These are phyloP conservation scores for Tricholaema leucomelas DNA, from an alignment of 2,113 vertebrate species.

Conservation along the genomic window DNA sequence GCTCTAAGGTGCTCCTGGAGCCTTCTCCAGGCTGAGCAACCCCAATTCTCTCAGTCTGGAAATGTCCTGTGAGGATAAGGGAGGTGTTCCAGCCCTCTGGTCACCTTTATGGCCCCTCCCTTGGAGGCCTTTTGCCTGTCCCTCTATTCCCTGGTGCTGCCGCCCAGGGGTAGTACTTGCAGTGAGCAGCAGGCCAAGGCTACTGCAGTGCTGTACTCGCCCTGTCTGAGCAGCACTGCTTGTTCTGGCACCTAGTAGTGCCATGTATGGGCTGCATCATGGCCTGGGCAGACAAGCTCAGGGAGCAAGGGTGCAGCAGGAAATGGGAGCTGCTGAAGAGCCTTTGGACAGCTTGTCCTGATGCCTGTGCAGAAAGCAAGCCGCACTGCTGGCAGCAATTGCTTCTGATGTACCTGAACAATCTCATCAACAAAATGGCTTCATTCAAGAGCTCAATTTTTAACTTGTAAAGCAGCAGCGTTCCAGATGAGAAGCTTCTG, in stretches of 20 bases:
- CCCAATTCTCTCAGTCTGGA: too few relatives aligned
- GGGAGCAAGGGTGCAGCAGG: background rate
- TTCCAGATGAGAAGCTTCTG: background rate
- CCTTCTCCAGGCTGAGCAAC: too few relatives aligned
- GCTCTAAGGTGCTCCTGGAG: too few relatives aligned
- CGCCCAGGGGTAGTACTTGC: background rate
- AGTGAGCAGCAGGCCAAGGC: background rate
- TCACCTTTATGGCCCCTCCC: too few relatives aligned
- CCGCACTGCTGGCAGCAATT: background rate
- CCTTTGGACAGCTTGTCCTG: background rate
- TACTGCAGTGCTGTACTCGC: background rate
- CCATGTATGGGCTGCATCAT: background rate
- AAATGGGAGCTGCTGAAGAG: background rate
- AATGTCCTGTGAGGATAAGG: too few relatives aligned
- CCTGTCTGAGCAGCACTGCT: background rate
- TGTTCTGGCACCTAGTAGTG: background rate
- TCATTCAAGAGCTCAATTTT: background rate
- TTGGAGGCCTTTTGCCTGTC: too few relatives aligned
- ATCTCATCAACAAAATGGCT: background rate
- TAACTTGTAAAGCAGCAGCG: background rate
- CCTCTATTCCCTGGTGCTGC: background rate
- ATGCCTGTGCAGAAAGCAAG: background rate
- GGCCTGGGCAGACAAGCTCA: background rate
- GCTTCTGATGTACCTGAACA: background rate
- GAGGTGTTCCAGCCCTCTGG: too few relatives aligned